phyloP scores from a whole-genome alignment of 2,113 vertebrate species.

The Larimichthys crocea region DNA sequence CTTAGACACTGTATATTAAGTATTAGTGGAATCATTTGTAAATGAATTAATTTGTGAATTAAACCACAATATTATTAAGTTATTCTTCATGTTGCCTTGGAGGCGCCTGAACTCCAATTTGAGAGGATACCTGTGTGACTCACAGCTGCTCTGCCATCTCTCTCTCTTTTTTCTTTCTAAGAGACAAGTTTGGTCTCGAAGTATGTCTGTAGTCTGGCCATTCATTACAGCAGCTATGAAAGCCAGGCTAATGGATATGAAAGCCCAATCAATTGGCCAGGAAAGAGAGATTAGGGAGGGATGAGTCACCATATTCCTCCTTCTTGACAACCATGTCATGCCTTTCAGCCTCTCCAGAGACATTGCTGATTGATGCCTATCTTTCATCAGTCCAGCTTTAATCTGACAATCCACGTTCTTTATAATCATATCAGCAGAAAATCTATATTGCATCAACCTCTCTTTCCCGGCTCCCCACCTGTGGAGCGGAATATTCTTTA shows the following conservation, averaged over 20 bases:
- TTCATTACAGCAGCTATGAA: constrained; percentile 73
- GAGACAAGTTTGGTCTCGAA: constrained; percentile 63
- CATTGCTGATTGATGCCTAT: constrained; percentile 70
- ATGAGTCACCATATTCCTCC: constrained; percentile 74
- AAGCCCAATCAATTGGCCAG: constrained; percentile 77
- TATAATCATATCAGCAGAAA: constrained; percentile 69
- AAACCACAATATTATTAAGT: background rate
- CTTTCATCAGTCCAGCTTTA: constrained; percentile 75
- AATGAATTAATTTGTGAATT: background rate
- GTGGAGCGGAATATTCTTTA: constrained; percentile 42
- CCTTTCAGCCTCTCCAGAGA: constrained; percentile 66
- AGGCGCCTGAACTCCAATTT: background rate
- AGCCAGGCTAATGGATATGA: constrained; percentile 82
- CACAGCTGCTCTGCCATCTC: background rate
- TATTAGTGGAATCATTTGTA: background rate
- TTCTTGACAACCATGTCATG: constrained; percentile 77
- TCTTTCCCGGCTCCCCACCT: constrained; percentile 34
- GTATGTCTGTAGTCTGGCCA: constrained; percentile 59
- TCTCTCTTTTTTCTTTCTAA: constrained; percentile 30
- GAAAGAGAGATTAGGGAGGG: constrained; percentile 73
- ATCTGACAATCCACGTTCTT: constrained; percentile 63
- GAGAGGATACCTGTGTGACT: constrained; percentile 19
- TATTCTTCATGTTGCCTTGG: constrained; percentile 4
- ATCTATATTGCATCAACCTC: constrained; percentile 41
- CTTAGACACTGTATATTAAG: background rate